A percentile compares a stretch with the other conserved stretches of the same genome.
These are phyloP conservation scores for Drosophila kuntzei DNA, from an alignment of 2,888 invertebrate genomes.

Conservation along the genomic window DNA sequence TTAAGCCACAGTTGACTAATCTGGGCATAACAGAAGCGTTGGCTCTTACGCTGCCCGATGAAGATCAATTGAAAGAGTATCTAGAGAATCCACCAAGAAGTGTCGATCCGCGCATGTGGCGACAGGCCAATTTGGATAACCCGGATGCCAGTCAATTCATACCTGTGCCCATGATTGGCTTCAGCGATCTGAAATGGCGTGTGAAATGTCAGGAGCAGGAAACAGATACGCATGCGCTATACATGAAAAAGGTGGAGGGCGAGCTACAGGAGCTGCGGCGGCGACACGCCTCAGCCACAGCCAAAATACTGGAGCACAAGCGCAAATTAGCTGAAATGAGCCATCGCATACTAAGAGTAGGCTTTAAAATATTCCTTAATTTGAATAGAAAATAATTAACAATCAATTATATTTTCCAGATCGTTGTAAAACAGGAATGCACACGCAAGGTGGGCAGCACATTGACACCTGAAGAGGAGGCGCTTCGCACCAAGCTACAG, in stretches of 20 bases:
- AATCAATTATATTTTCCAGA: slow-evolving; percentile 86
- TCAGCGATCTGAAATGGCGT: slow-evolving; percentile 91
- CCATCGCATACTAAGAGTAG: slow-evolving; percentile 93
- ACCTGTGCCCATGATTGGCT: slow-evolving; percentile 97
- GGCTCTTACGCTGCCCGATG: slow-evolving; percentile 91
- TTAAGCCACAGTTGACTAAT: slow-evolving; percentile 90
- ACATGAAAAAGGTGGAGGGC: slow-evolving; percentile 91
- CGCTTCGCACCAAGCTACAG: slow-evolving; percentile 94
- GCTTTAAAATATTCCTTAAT: neutral
- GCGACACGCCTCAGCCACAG: slow-evolving; percentile 92
- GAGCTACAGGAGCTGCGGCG: slow-evolving; percentile 92
- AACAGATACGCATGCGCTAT: slow-evolving; percentile 92
- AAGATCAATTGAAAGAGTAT: slow-evolving; percentile 93
- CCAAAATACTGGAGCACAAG: slow-evolving; percentile 93
- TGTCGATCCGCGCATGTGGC: slow-evolving; percentile 97
- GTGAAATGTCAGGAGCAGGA: slow-evolving; percentile 94
- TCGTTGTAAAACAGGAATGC: slow-evolving; percentile 94
- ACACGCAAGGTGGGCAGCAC: slow-evolving; percentile 95
- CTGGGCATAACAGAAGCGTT: slow-evolving; percentile 91
- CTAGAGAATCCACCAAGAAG: slow-evolving; percentile 95
- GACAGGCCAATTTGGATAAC: slow-evolving; percentile 97
- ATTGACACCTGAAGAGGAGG: slow-evolving; percentile 95
- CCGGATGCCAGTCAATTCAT: slow-evolving; percentile 95
- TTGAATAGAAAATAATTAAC: neutral
- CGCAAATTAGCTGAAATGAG: slow-evolving; percentile 92